Conservation (phyloP, 2,113 vertebrate genomes). For the Microtus oregoni region DNA sequence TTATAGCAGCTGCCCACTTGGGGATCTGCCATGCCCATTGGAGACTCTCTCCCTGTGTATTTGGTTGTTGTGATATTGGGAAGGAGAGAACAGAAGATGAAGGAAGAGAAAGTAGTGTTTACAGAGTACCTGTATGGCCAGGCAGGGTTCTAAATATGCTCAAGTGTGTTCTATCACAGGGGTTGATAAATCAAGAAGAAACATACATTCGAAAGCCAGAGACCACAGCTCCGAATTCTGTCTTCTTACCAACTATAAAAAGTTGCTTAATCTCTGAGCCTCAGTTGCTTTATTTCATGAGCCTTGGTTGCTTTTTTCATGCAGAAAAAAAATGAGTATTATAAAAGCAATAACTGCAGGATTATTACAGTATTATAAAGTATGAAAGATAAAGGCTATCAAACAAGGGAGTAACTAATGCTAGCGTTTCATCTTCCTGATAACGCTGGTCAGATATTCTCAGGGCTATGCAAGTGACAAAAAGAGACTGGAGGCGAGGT, state of each 20-base stretch:
- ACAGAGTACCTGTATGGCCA: not conserved
- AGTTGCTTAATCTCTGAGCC: not conserved
- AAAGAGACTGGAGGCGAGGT: not conserved
- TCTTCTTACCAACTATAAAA: not conserved
- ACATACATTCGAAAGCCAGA: not conserved
- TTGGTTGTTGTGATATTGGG: not conserved
- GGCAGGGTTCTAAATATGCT: not conserved
- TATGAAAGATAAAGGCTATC: not conserved
- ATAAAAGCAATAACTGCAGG: not conserved
- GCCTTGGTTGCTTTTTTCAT: not conserved
- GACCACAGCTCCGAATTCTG: not conserved
- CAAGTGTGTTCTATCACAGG: not conserved
- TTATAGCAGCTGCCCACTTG: not conserved
- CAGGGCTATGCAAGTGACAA: not conserved
- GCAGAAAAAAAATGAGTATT: not conserved
- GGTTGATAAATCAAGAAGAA: not conserved
- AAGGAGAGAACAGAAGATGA: not conserved
- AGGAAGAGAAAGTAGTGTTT: not conserved
- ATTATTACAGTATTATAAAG: constrained; percentile 25
- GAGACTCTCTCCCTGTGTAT: not conserved
- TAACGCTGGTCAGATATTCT: not conserved
- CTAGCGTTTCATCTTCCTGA: not conserved
- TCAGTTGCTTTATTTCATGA: not conserved
- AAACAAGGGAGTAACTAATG: not conserved
- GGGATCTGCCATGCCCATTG: not conserved